Evolutionary conservation across 2,888 invertebrate species (phyloP), one percentile per base, ranked within the genome.

Genomic region (Troglohyphantes excavatus): DNA sequence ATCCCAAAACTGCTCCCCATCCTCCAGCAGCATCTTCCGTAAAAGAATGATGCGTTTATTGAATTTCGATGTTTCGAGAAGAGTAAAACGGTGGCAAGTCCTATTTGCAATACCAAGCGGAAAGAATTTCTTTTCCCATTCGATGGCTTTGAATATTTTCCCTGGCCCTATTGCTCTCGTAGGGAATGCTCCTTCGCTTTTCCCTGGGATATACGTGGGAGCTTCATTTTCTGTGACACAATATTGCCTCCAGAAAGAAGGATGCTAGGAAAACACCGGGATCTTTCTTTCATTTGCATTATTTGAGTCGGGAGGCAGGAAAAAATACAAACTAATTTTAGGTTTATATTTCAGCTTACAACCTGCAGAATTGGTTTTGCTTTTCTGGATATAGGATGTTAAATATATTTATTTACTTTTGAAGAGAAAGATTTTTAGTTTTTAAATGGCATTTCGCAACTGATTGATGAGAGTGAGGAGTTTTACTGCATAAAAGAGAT

Each of bases 41-140:
- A 73, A 70, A 82, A 68, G 82, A 82, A 68, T 81, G 87, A 88
- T 89, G 88, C 88, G 88, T 89, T 89, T 89, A 89, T 89, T 89
- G 88, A 83, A 89, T 89, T 89, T 76, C 76, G 76, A 83, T 89
- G 88, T 89, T 82, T 72, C 70, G 65, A 27, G n/a, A 76, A 46
- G 79, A 82, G 75, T 82, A 89, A 88, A 88, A 82, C 72, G 63
- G 83, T 63, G 86, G 63, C 76, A 68, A 76, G 88, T 75, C 46
- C 75, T 72, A 75, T 81, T 88, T 81, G 75, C 88, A 73, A 75
- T 78, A 59, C 81, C 27, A 70, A 83, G 67, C 27, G 59, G 82
- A 61, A 73, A 76, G 67, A 75, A 76, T 27, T 82, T 82, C 67
- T 59, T 76, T 75, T 79, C 46, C 46, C 33, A 11, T 78, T 61